Conservation (phyloP, 2,113 vertebrate genomes). For the Anolis carolinensis region DNA sequence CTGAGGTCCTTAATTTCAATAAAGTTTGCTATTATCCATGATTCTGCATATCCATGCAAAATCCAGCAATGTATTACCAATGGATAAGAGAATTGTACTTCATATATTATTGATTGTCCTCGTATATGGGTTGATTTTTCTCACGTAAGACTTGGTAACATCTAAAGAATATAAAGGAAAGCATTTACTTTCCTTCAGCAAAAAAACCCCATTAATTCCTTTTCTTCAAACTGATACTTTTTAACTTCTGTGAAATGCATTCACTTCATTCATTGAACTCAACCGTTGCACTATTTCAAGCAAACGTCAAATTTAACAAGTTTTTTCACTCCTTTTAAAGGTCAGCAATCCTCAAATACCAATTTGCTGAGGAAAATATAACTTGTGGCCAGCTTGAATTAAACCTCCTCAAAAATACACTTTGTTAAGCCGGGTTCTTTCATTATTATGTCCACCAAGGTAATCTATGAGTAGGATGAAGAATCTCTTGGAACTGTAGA, state of each 20-base stretch:
- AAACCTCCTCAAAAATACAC: conserved; percentile 9
- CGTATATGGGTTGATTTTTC: background rate
- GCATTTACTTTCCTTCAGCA: background rate
- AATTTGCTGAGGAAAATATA: conserved; percentile 37
- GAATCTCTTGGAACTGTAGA: background rate
- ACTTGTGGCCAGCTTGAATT: conserved; percentile 1
- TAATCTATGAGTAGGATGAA: conserved; percentile 10
- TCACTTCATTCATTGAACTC: background rate
- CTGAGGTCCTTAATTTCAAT: too few species aligned
- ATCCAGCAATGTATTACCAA: too few species aligned
- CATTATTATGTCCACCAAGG: conserved; percentile 20
- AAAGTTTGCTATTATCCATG: too few species aligned
- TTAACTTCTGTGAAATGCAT: background rate
- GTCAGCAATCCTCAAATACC: conserved; percentile 47
- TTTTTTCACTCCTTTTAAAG: conserved; percentile 9
- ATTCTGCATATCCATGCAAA: too few species aligned
- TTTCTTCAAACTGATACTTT: background rate
- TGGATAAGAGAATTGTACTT: too few species aligned
- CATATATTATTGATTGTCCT: background rate
- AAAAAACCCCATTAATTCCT: background rate
- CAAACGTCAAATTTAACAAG: conserved; percentile 1
- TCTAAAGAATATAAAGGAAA: background rate
- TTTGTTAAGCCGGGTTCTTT: background rate
- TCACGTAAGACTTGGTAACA: background rate
- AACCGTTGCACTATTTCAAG: conserved; percentile 1